Base-by-base conservation (phyloP, 2,888 invertebrate species). In the Dendrolimus pini region DNA sequence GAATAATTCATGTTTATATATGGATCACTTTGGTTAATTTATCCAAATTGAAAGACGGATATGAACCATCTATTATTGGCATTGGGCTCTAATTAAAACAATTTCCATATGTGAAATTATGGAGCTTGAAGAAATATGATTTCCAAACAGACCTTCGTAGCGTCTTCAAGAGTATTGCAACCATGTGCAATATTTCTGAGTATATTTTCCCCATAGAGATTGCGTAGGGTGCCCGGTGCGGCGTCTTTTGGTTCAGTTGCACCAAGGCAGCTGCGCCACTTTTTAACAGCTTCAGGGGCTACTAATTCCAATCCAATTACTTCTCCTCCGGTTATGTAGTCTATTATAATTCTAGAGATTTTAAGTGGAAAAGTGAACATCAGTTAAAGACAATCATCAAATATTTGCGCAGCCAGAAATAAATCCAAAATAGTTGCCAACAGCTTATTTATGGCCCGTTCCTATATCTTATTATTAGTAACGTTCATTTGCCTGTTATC, bases 221-320 rank as follows among this genome's bases (percentile, higher is more conserved):
- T 91, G 59, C 95, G 88, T 52, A 96, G 75, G 2, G 93, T 92
- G 7, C 91, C 86, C 0, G 94, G 94, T 54, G 91, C 88, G 1
- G 94, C 94, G 41, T 92, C 85, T 0, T 75, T 71, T 0, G 94
- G 93, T 72, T 95, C 93, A 0, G 89, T 89, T 7, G 93, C 93
- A 7, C 96, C 96, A 55, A 95, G 85, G 57, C 94, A 82, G 56
- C 92, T 81, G 8, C 91, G 85, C 93, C 94, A 95, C 62, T 89
- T 91, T n/a, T 82, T 73, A 0, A 96, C 88, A 1, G 94, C 94
- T 68, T 94, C 85, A 55, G 93, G 92, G 0, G 94, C 95, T 53
- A 96, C 93, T 57, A 97, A 74, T 78, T 96, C 95, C 68, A 97
- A 74, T 0, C 94, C 95, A 61, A 96, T 86, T 2, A 96, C 91